Evolutionary conservation across 1,140 invertebrate species (phyloP), one percentile per base, ranked within the genome.

Genomic region (Zaprionus lachaisei): DNA sequence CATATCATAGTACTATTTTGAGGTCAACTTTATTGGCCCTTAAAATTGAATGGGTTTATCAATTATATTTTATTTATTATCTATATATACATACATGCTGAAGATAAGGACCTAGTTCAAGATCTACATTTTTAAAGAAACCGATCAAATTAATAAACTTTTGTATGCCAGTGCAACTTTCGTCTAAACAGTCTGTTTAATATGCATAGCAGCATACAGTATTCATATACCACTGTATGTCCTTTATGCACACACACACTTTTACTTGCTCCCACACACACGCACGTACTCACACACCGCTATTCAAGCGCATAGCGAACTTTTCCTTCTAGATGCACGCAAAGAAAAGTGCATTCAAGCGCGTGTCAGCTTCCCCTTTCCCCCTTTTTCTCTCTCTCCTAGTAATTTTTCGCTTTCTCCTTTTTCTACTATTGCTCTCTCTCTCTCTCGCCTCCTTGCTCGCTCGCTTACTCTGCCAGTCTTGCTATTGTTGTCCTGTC

Each of bases 271-370:
- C 12, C 34, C 12, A n/a, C 28, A 64, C 15, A 47, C 60, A 22
- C 6, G 24, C 5, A 31, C 4, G 11, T 15, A 24, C 24, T 60
- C 17, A 9, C 37, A 41, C 34, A 41, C 7, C 12, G 37, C 51
- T 55, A 62, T 57, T 70, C 54, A 71, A 26, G 56, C 47, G 47
- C 63, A 68, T 44, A 54, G 31, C 20, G 24, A 61, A 61, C 62
- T 62, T 56, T 72, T 75, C 41, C 66, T 75, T 75, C 38, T 24
- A 71, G 55, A 28, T 67, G 70, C 51, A 72, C 63, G 31, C 64
- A 63, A 73, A 73, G 71, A 77, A 77, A 68, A 77, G 58, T 77
- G 70, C 71, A 77, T 77, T 73, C 75, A 77, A 47, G 47, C 57
- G 49, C 63, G n/a, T 4, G 47, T 17, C 31, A n/a, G 5, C 20